phyloP scores from a whole-genome alignment of 2,113 vertebrate species.

The Gopherus flavomarginatus region DNA sequence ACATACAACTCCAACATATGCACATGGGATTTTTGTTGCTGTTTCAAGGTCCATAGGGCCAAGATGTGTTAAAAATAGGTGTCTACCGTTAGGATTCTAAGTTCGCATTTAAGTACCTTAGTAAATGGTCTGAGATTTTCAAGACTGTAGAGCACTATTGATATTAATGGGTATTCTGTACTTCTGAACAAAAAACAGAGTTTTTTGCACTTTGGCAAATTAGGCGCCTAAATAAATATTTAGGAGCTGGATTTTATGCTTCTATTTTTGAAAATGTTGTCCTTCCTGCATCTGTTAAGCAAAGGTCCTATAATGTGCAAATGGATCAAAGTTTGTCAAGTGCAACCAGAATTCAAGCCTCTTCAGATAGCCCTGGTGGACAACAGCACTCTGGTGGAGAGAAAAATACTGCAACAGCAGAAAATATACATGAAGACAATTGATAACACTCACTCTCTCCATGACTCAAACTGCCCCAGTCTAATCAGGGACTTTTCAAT shows the following conservation, averaged over 20 bases:
- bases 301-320: accelerated
- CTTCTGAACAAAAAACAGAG: background rate
- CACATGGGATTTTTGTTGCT: background rate
- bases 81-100: background rate
- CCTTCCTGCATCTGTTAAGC: background rate
- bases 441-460: background rate
- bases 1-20: background rate
- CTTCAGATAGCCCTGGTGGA: background rate
- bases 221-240: background rate
- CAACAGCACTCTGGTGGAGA: background rate
- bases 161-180: too few species aligned
- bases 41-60: background rate
- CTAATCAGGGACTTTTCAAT: background rate
- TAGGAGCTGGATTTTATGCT: background rate
- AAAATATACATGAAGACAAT: background rate
- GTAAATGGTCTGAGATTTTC: background rate
- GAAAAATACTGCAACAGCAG: accelerated
- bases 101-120: background rate
- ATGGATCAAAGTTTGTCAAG: background rate
- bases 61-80: background rate
- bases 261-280: background rate
- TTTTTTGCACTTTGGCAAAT: background rate
- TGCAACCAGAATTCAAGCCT: background rate
- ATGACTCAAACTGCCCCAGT: background rate
- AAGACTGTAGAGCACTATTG: background rate